Conservation (phyloP, 2,797 vertebrate species). For the Momotus momota region DNA sequence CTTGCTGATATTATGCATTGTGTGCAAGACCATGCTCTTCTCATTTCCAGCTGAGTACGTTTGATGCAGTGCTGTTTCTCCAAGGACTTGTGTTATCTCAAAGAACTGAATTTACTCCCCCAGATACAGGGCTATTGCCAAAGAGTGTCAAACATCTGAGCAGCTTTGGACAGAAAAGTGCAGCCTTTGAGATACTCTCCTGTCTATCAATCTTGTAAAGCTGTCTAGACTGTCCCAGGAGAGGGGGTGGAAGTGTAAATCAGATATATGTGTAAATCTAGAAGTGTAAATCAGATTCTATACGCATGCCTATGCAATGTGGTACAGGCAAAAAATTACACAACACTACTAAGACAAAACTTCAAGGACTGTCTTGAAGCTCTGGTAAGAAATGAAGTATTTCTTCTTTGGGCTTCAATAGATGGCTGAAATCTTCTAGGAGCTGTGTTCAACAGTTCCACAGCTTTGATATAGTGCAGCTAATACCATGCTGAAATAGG, state of each 20-base stretch:
- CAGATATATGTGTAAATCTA: conserved; percentile 16
- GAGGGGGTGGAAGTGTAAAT: conserved; percentile 44
- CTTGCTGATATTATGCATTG: background rate
- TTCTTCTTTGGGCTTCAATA: background rate
- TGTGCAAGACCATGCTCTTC: background rate
- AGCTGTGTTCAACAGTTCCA: background rate
- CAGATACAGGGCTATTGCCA: background rate
- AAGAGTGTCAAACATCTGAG: background rate
- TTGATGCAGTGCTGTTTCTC: background rate
- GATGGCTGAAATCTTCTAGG: background rate
- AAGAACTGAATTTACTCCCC: background rate
- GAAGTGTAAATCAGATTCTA: conserved; percentile 43
- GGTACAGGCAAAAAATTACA: background rate
- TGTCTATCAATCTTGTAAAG: conserved; percentile 26
- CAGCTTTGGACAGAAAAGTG: conserved; percentile 7
- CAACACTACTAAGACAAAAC: background rate
- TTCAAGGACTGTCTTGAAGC: background rate
- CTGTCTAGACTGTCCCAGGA: conserved; percentile 41
- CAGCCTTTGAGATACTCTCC: background rate
- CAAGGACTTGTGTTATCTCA: background rate
- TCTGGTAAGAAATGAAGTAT: background rate
- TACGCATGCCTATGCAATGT: background rate
- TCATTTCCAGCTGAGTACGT: background rate
- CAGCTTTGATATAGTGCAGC: background rate
- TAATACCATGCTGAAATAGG: background rate